Conservation (phyloP, 2,113 vertebrate genomes). For the Melozone crissalis region DNA sequence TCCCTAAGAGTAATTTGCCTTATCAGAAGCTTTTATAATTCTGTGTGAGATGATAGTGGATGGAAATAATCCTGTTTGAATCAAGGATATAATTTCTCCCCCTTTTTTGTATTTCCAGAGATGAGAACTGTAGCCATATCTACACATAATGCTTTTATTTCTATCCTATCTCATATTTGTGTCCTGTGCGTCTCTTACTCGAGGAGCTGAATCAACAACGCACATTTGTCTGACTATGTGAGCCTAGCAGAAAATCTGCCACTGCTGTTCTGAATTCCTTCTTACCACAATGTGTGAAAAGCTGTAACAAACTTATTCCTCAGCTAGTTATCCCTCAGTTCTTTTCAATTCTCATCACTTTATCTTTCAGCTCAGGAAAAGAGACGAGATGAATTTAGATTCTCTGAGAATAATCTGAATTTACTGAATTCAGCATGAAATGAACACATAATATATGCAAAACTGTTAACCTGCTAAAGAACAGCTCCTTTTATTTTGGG, state of each 20-base stretch:
- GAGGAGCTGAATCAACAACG: background rate
- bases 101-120: background rate
- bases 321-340: background rate
- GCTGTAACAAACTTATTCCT: background rate
- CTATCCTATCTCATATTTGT: background rate
- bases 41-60: background rate
- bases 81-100: background rate
- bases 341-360: background rate
- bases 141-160: background rate
- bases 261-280: background rate
- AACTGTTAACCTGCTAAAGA: background rate
- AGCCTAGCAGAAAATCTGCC: background rate
- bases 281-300: background rate
- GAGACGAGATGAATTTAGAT: background rate
- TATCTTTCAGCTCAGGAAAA: background rate
- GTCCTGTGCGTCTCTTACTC: background rate
- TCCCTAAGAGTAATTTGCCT: constrained; percentile 60
- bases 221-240: background rate
- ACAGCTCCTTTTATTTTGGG: background rate
- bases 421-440: background rate
- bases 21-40: constrained; percentile 62
- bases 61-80: constrained; percentile 29
- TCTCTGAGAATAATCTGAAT: background rate
- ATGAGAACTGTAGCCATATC: background rate
- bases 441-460: background rate